These are phyloP conservation scores for Pangasianodon gigas DNA, from an alignment of 2,113 vertebrate genomes.

Conservation along the genomic window DNA sequence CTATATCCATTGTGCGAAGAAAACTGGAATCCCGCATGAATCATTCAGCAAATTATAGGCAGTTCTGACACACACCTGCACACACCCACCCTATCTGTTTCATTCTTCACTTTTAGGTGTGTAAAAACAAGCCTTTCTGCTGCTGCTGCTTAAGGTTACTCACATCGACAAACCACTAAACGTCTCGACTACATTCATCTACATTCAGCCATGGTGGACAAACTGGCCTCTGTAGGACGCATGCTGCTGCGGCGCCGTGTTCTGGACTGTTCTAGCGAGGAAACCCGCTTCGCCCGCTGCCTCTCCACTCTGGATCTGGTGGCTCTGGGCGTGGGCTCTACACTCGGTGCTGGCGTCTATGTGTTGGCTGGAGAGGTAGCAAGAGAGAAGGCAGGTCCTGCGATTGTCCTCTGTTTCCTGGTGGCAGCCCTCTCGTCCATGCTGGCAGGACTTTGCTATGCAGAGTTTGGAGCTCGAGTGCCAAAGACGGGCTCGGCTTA, in stretches of 20 bases:
- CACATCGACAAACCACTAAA: neutral
- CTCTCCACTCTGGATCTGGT: constrained; percentile 90
- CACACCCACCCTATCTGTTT: constrained; percentile 28
- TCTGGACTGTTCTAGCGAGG: constrained; percentile 74
- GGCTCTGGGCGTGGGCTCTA: constrained; percentile 91
- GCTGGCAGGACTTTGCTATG: constrained; percentile 93
- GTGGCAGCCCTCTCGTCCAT: constrained; percentile 91
- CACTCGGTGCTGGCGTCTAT: constrained; percentile 90
- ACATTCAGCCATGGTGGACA: constrained; percentile 69
- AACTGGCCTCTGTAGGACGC: constrained; percentile 75
- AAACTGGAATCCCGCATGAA: neutral
- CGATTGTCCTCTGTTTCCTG: constrained; percentile 91
- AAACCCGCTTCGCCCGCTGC: constrained; percentile 87
- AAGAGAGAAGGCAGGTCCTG: constrained; percentile 86
- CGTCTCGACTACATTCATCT: constrained; percentile 26
- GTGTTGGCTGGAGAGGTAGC: constrained; percentile 91
- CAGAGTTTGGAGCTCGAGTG: constrained; percentile 92
- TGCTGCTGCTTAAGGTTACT: neutral
- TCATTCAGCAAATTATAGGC: neutral
- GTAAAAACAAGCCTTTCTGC: neutral
- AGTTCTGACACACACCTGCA: neutral
- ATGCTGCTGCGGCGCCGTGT: constrained; percentile 81
- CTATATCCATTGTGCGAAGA: neutral
- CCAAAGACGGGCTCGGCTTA: constrained; percentile 94
- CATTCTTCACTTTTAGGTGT: constrained; percentile 15